These are phyloP conservation scores for Arizona elegans DNA, from an alignment of 2,113 vertebrate species.

Conservation along the genomic window DNA sequence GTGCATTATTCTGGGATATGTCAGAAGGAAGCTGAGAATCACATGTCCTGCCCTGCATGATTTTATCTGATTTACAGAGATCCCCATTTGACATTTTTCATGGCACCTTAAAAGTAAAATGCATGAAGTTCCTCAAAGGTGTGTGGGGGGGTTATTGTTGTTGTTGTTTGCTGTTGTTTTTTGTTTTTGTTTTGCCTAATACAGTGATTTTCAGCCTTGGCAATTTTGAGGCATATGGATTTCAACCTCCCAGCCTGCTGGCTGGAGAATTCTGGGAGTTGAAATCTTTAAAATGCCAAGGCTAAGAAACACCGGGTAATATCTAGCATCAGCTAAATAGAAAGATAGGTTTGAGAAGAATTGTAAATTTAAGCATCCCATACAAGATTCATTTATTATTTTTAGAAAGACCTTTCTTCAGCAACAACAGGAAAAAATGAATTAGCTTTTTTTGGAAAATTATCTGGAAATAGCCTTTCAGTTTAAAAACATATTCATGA, in stretches of 20 bases:
- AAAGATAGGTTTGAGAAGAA: neutral
- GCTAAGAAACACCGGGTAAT: no score
- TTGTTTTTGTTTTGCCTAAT: no score
- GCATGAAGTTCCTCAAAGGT: neutral
- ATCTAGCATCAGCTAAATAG: neutral
- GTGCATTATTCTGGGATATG: neutral
- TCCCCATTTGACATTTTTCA: neutral
- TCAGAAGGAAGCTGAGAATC: neutral
- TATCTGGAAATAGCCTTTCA: conserved; percentile 18
- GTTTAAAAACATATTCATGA: neutral
- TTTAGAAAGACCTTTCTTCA: neutral
- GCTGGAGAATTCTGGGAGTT: no score
- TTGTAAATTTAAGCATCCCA: neutral
- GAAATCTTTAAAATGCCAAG: no score
- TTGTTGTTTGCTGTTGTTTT: no score
- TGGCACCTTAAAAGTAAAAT: neutral
- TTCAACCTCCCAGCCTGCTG: no score
- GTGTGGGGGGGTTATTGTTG: no score
- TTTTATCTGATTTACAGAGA: neutral
- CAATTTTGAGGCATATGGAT: no score
- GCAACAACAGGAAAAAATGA: neutral
- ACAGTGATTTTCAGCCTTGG: no score
- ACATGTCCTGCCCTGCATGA: neutral
- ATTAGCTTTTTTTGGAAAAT: conserved; percentile 10
- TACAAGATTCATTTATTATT: neutral